Percentiles rank a stretch among this genome's conserved stretches.
Conservation (phyloP, 2,113 vertebrate species). For the Boulengeromyrus knoepffleri region DNA sequence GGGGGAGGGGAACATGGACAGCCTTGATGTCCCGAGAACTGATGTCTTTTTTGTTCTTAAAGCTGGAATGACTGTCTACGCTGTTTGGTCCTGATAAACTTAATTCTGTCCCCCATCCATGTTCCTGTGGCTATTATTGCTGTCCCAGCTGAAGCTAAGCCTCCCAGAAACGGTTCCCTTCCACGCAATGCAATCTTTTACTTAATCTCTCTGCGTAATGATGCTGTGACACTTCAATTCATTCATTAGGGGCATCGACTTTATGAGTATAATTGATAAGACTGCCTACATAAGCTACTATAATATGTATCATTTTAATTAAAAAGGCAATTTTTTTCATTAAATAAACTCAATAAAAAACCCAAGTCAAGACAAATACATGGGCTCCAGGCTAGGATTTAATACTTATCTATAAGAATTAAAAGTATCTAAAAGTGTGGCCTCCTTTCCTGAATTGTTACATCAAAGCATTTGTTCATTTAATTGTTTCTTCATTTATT, state of each 20-base stretch:
- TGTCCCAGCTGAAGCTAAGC: neutral
- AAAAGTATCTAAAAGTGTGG: neutral
- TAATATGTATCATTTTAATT: neutral
- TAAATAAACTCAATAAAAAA: neutral
- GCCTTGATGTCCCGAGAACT: neutral
- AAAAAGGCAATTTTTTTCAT: conserved; percentile 7
- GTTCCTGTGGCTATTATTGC: neutral
- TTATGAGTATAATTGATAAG: neutral
- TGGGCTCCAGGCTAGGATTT: neutral
- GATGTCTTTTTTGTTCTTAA: neutral
- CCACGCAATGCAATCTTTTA: neutral
- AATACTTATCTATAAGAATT: neutral
- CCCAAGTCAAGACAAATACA: neutral
- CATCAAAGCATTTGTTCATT: neutral
- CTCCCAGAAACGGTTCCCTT: neutral
- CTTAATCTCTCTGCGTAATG: neutral
- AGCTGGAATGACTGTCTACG: neutral
- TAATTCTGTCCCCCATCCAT: neutral
- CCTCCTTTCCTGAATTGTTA: neutral
- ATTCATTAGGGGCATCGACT: neutral
- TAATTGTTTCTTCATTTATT: neutral
- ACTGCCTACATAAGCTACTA: neutral
- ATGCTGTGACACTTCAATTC: neutral
- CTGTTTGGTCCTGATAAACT: neutral
- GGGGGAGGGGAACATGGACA: neutral